phyloP scores from a whole-genome alignment of 1,140 invertebrate species.

The Hydropsyche tenuis region DNA sequence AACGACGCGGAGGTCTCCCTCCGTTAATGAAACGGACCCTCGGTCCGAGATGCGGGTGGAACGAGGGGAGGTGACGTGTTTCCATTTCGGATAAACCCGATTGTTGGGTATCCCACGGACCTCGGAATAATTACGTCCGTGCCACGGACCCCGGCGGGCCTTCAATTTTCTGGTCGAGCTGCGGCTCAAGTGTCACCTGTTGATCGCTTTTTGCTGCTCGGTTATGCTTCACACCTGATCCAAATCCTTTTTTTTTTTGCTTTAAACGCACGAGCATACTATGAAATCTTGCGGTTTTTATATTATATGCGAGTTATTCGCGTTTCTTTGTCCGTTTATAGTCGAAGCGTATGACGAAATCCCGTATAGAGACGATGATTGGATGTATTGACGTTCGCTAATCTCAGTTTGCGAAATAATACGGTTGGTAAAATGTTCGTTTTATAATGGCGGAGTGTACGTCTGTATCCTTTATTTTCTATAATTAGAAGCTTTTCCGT shows the following conservation, averaged over 20 bases:
- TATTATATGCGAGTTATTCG: no score
- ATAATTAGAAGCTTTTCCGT: slow-evolving; percentile 1
- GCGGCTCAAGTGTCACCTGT: slow-evolving; percentile 32
- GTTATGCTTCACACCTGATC: slow-evolving; percentile 12
- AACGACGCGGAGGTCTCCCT: neutral
- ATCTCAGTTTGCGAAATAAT: no score
- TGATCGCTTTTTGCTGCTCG: slow-evolving; percentile 13
- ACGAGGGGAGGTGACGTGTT: neutral
- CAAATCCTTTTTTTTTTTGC: neutral
- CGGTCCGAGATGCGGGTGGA: no score
- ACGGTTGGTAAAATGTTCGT: no score
- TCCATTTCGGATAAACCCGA: slow-evolving; percentile 5
- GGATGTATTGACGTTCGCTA: no score
- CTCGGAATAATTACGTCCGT: slow-evolving; percentile 11
- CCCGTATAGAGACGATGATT: no score
- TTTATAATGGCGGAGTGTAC: no score
- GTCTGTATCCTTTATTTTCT: neutral
- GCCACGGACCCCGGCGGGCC: neutral
- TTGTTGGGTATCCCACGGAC: neutral
- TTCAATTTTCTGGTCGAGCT: slow-evolving; percentile 32
- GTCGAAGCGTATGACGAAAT: no score
- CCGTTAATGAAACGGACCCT: slow-evolving; percentile 17
- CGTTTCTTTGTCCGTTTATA: no score
- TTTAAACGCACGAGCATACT: no score
- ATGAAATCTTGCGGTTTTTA: no score